A percentile compares a stretch with the other conserved stretches of the same genome.
Conservation (phyloP, 2,888 invertebrate species). For the Nephrocerus scutellatus region DNA sequence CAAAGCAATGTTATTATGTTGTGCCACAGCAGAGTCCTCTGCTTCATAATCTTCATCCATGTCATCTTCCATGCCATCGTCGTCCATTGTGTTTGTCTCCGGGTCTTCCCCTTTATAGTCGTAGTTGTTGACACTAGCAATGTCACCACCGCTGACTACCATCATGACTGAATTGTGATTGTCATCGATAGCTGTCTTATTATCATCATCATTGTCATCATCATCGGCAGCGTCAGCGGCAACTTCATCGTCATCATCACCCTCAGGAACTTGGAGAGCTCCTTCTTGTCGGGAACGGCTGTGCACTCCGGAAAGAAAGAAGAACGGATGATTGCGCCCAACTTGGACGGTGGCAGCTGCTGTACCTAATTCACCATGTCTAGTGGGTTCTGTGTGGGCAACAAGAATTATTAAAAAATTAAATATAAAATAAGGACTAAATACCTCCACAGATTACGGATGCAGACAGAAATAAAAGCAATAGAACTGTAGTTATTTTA, state of each 20-base stretch:
- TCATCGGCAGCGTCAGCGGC: neutral
- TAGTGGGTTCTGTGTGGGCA: too few relatives aligned
- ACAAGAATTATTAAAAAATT: too few relatives aligned
- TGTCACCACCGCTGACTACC: too few relatives aligned
- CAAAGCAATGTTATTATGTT: constrained; percentile 16
- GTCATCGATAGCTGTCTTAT: neutral
- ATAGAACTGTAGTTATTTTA: too few relatives aligned
- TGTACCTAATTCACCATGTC: too few relatives aligned
- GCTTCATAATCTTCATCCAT: constrained; percentile 12
- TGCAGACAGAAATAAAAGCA: too few relatives aligned
- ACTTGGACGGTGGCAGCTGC: too few relatives aligned
- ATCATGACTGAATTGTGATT: too few relatives aligned
- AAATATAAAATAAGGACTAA: too few relatives aligned
- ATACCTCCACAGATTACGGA: too few relatives aligned
- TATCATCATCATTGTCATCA: constrained; percentile 12
- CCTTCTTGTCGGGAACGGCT: constrained; percentile 6
- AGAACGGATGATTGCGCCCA: too few relatives aligned
- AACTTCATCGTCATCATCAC: constrained; percentile 12
- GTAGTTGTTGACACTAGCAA: too few relatives aligned
- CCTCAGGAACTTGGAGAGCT: constrained; percentile 18
- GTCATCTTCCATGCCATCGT: constrained; percentile 11
- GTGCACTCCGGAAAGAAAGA: neutral
- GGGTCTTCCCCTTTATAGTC: neutral
- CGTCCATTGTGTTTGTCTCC: neutral
- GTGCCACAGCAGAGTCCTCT: neutral